phyloP scores from a whole-genome alignment of 2,888 invertebrate genomes.

The Schizotus pectinicornis region DNA sequence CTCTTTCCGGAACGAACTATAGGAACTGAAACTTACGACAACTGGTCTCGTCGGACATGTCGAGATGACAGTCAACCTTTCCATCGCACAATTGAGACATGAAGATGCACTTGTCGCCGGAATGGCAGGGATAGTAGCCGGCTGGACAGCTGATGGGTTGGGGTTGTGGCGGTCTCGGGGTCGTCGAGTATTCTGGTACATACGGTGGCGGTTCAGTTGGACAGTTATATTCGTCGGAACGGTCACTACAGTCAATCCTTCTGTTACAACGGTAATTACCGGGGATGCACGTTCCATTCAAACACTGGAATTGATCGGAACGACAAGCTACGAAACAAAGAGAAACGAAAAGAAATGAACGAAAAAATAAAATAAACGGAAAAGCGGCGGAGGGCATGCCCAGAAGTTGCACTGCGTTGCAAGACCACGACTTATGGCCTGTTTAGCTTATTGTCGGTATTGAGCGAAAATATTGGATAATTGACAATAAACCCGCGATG shows the following conservation, averaged over 20 bases:
- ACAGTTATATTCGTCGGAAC: constrained; percentile 65
- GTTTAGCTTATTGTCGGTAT: too few relatives aligned
- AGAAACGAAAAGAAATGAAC: constrained; percentile 36
- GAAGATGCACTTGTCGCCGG: constrained; percentile 60
- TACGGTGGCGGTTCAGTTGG: constrained; percentile 56
- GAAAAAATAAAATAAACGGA: constrained; percentile 31
- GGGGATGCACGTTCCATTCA: constrained; percentile 67
- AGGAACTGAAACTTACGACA: constrained; percentile 53
- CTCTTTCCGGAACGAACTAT: too few relatives aligned
- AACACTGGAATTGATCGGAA: constrained; percentile 71
- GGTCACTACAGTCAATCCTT: constrained; percentile 62
- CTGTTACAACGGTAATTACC: constrained; percentile 56
- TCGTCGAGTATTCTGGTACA: constrained; percentile 38
- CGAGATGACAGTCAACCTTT: constrained; percentile 68
- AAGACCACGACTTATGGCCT: background rate
- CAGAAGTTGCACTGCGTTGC: too few relatives aligned
- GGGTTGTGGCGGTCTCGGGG: constrained; percentile 28
- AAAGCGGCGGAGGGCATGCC: background rate
- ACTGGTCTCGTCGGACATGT: constrained; percentile 74
- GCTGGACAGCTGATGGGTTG: constrained; percentile 50
- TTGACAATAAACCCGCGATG: too few relatives aligned
- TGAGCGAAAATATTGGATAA: too few relatives aligned
- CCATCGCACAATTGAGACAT: constrained; percentile 63
- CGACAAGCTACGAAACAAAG: constrained; percentile 64
- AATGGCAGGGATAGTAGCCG: constrained; percentile 58